Evolutionary conservation across 2,888 invertebrate species (phyloP).

Genomic region (Agrochola lychnidis): DNA sequence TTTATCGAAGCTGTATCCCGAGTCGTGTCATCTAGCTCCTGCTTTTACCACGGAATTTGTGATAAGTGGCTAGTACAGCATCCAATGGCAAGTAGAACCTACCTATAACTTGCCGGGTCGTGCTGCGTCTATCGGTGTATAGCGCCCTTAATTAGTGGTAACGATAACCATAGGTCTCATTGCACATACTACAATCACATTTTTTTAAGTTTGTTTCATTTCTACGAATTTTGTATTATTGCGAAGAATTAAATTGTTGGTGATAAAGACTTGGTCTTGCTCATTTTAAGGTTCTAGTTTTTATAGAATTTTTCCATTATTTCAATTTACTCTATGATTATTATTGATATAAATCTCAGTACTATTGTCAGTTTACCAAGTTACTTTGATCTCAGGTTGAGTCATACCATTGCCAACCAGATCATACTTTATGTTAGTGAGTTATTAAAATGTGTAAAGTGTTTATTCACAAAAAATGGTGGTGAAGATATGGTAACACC

Average conservation of each 20-base stretch:
- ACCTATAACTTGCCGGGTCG: background rate
- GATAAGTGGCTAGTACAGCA: too few species aligned
- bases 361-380: conserved; percentile 10
- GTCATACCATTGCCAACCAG: conserved; percentile 23
- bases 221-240: conserved; percentile 30
- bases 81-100: background rate
- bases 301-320: conserved; percentile 28
- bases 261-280: conserved; percentile 39
- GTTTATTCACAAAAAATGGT: conserved; percentile 31
- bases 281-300: conserved; percentile 30
- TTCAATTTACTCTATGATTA: conserved; percentile 16
- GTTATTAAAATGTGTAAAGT: conserved; percentile 21
- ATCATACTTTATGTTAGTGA: conserved; percentile 28
- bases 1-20: background rate
- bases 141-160: conserved; percentile 14
- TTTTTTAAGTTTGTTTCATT: conserved; percentile 17
- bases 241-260: conserved; percentile 26
- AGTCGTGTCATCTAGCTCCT: background rate
- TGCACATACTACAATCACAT: conserved; percentile 31
- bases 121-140: background rate
- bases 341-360: conserved; percentile 27
- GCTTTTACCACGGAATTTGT: background rate
- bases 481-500: conserved; percentile 19
- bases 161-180: conserved; percentile 2
- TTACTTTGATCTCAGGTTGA: conserved; percentile 43